These are phyloP conservation scores for Tuta absoluta DNA, from an alignment of 2,888 invertebrate species.

Conservation along the genomic window DNA sequence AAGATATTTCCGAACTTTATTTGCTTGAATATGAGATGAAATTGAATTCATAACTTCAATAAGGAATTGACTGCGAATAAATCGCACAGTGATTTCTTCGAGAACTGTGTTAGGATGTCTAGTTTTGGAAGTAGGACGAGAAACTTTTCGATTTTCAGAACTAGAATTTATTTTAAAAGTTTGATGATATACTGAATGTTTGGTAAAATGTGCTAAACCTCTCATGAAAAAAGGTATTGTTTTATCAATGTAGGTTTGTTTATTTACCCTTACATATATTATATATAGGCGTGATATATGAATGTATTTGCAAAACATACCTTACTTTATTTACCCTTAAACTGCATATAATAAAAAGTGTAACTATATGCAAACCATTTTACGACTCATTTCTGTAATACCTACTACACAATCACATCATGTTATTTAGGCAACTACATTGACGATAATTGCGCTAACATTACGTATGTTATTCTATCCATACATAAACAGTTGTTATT, in stretches of 20 bases:
- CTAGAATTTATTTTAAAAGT: background rate
- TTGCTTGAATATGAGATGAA: constrained; percentile 5
- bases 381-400: no score
- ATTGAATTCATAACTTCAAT: constrained; percentile 6
- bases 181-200: background rate
- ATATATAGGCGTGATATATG: no score
- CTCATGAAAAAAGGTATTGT: no score
- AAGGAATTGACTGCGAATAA: constrained; percentile 5
- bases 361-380: no score
- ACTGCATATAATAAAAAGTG: no score
- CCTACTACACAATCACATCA: background rate
- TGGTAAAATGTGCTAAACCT: no score
- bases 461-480: background rate
- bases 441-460: background rate
- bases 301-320: no score
- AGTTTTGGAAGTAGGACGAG: constrained; percentile 10
- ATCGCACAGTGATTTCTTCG: background rate
- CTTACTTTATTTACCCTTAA: no score
- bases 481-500: background rate
- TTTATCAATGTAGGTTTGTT: no score
- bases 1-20: constrained; percentile 19
- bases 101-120: constrained; percentile 5
- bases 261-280: no score
- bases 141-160: background rate
- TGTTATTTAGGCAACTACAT: background rate